phyloP scores from a whole-genome alignment of 2,113 vertebrate species.

The Peromyscus maniculatus region DNA sequence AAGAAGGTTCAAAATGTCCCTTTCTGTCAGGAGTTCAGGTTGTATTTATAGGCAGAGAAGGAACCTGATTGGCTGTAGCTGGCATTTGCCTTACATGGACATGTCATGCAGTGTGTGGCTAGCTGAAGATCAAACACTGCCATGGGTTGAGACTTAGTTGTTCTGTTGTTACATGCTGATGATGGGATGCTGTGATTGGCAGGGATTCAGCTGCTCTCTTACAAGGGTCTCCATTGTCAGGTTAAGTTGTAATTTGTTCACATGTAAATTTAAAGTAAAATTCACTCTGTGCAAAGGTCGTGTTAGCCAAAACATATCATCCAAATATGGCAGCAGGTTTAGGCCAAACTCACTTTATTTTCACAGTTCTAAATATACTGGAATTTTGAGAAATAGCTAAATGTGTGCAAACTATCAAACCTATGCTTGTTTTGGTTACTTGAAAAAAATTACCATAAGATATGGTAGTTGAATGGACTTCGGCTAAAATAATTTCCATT shows the following conservation, averaged over 20 bases:
- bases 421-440: background rate
- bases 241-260: background rate
- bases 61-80: background rate
- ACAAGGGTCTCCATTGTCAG: background rate
- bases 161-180: background rate
- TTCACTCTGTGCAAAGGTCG: background rate
- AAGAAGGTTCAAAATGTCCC: background rate
- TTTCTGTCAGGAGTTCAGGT: background rate
- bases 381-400: slow-evolving; percentile 28
- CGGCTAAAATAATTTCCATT: slow-evolving; percentile 3
- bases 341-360: background rate
- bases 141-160: background rate
- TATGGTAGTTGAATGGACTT: background rate
- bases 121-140: background rate
- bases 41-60: background rate
- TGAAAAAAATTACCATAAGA: background rate
- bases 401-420: background rate
- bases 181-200: background rate
- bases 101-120: background rate
- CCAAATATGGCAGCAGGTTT: background rate
- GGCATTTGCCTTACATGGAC: background rate
- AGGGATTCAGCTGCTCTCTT: background rate
- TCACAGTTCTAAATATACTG: background rate
- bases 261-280: background rate
- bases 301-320: background rate